These are phyloP conservation scores for Gobius niger DNA, from an alignment of 2,113 vertebrate genomes.

Conservation along the genomic window DNA sequence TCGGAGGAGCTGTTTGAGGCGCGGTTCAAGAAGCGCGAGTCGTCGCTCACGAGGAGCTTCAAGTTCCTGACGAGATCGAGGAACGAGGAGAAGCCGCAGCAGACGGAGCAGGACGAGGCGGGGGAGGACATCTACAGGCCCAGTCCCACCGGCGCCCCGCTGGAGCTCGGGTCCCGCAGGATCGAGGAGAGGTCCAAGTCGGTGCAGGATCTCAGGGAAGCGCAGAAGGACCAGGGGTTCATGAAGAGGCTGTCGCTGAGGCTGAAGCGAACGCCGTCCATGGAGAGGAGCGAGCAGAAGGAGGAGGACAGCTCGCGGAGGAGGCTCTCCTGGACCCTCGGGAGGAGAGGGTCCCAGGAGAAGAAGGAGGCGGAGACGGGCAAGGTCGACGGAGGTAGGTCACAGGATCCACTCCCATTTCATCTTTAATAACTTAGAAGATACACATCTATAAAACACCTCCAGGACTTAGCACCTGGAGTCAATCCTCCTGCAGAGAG, in stretches of 20 bases:
- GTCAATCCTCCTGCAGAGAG: too few relatives aligned
- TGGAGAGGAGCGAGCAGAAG: constrained; percentile 79
- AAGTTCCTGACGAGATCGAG: constrained; percentile 86
- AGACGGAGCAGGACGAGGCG: constrained; percentile 43
- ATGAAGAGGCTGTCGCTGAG: constrained; percentile 89
- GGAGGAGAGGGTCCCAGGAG: constrained; percentile 79
- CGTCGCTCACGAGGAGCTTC: constrained; percentile 86
- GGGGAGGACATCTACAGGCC: constrained; percentile 93
- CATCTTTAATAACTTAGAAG: too few relatives aligned
- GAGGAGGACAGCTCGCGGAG: constrained; percentile 76
- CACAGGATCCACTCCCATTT: too few relatives aligned
- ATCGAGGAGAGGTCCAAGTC: constrained; percentile 89
- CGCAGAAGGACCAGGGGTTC: constrained; percentile 87
- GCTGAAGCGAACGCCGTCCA: constrained; percentile 82
- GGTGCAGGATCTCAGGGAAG: constrained; percentile 88
- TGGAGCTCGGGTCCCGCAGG: constrained; percentile 80
- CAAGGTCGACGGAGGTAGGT: constrained; percentile 65
- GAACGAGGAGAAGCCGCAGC: constrained; percentile 82
- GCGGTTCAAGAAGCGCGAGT: constrained; percentile 92
- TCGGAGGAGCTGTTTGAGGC: constrained; percentile 96
- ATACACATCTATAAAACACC: too few relatives aligned
- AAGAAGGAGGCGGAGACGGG: constrained; percentile 80
- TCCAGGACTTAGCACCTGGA: too few relatives aligned
- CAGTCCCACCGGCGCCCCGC: constrained; percentile 84
- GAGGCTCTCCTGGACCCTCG: constrained; percentile 83